Evolutionary conservation across 2,797 vertebrate genomes (phyloP), one percentile per base, ranked within the genome.

Genomic region (Coregonus sp.): DNA sequence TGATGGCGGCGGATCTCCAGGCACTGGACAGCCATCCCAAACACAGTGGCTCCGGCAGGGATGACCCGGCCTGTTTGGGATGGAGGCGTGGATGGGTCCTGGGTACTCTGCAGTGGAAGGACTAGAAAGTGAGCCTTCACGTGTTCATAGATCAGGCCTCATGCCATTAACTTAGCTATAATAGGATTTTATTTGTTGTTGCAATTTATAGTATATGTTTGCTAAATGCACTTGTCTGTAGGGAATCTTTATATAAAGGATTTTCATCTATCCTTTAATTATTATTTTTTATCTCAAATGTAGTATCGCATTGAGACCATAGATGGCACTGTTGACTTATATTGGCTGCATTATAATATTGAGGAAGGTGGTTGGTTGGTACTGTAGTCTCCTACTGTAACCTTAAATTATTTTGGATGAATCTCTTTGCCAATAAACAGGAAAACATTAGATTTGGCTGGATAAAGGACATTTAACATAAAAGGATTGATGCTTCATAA

Each of bases 1-100:
- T 99, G 96, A 91, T 99, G 96, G 70, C 96, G 94, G 67, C 98
- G 95, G 88, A 99, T 98, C 89, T 99, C 96, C 7, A 86, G 86
- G 87, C 95, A 96, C 80, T 99, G 95, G 2, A 99, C 93, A 79
- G 97, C 96, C 94, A 99, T 97, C 0, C 94, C 96, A 89, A 96
- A 99, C 82, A 99, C 86, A 0, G 95, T 92, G 87, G 97, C 98
- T 80, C 95, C 94, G 11, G 96, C 95, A 6, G 98, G 98, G 87
- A 99, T 99, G 86, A 99, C 97, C 81, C 94, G 93, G 72, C 98
- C 98, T 50, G 94, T 95, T 20, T 81, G 81, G 1, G 91, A 91
- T 5, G 86, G 81, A 1, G 87, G 91, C 70, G 77, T 73, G n/a
- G 80, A 40, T 14, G 89, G 82, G 61, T 86, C 86, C 66, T 87